These are phyloP conservation scores for Latheticus oryzae DNA, from an alignment of 2,888 invertebrate species.

Conservation along the genomic window DNA sequence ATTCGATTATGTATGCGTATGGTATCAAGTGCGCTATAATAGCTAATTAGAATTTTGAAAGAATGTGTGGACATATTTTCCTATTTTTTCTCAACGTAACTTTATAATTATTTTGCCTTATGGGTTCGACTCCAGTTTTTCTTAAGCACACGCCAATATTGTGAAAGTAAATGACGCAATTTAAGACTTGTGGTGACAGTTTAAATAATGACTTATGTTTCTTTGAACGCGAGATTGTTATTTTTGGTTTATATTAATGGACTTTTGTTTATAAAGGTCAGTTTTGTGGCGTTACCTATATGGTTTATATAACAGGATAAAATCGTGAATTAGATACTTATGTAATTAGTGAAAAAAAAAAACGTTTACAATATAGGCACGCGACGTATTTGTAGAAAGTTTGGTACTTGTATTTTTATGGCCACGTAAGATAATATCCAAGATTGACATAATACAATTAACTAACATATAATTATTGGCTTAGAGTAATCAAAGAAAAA, in stretches of 20 bases:
- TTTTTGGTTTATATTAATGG: conserved; percentile 8
- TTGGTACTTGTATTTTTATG: too few relatives aligned
- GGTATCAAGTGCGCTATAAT: not conserved
- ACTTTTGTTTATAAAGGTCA: conserved; percentile 2
- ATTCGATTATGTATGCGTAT: conserved; percentile 15
- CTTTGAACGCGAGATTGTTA: conserved; percentile 17
- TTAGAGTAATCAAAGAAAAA: too few relatives aligned
- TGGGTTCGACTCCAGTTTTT: conserved; percentile 20
- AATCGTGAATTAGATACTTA: too few relatives aligned
- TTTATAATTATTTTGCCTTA: not conserved
- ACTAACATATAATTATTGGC: too few relatives aligned
- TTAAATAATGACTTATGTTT: conserved; percentile 27
- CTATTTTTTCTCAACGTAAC: too few relatives aligned
- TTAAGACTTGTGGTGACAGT: conserved; percentile 20
- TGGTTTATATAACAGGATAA: too few relatives aligned
- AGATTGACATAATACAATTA: too few relatives aligned
- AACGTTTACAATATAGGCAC: conserved; percentile 9
- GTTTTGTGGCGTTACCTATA: too few relatives aligned
- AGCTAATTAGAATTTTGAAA: conserved; percentile 8
- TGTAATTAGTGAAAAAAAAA: too few relatives aligned
- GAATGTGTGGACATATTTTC: too few relatives aligned
- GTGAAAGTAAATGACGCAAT: conserved; percentile 39
- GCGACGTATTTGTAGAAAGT: conserved; percentile 24
- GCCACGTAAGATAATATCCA: too few relatives aligned
- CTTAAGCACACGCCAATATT: conserved; percentile 12